Conservation (phyloP, 2,888 invertebrate genomes). For the Lasioglossum calceatum region DNA sequence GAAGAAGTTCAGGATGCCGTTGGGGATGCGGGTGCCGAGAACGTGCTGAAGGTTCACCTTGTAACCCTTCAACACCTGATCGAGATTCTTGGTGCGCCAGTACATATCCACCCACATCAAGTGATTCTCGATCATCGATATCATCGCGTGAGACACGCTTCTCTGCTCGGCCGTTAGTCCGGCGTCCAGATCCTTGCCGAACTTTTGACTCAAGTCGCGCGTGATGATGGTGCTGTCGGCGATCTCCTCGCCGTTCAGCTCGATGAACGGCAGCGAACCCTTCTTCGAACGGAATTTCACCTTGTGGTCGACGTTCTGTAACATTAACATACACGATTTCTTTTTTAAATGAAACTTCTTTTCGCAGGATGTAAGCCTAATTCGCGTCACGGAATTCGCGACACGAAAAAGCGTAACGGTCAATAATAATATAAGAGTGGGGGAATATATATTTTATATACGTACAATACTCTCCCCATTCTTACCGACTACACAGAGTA, state of each 20-base stretch:
- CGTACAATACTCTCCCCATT: too few relatives aligned
- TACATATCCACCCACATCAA: constrained; percentile 95
- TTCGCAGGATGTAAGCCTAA: too few relatives aligned
- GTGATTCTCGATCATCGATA: constrained; percentile 97
- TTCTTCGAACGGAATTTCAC: constrained; percentile 97
- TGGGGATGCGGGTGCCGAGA: constrained; percentile 94
- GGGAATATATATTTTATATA: too few relatives aligned
- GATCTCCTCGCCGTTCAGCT: constrained; percentile 97
- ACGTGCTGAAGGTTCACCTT: constrained; percentile 96
- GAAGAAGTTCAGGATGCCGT: constrained; percentile 94
- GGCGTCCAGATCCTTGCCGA: constrained; percentile 93
- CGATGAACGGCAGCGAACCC: constrained; percentile 97
- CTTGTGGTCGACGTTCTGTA: constrained; percentile 97
- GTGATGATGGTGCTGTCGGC: constrained; percentile 97
- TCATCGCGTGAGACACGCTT: constrained; percentile 95
- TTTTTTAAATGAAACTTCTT: too few relatives aligned
- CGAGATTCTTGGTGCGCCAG: constrained; percentile 97
- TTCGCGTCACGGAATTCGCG: too few relatives aligned
- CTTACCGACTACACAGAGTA: too few relatives aligned
- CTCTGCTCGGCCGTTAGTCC: constrained; percentile 93
- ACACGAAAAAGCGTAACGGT: too few relatives aligned
- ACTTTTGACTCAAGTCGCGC: constrained; percentile 93
- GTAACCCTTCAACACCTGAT: constrained; percentile 93
- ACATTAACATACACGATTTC: not conserved
- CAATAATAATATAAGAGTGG: too few relatives aligned